A percentile compares a stretch with the other conserved stretches of the same genome.
phyloP scores from a whole-genome alignment of 2,113 vertebrate species.

The Dascyllus trimaculatus region DNA sequence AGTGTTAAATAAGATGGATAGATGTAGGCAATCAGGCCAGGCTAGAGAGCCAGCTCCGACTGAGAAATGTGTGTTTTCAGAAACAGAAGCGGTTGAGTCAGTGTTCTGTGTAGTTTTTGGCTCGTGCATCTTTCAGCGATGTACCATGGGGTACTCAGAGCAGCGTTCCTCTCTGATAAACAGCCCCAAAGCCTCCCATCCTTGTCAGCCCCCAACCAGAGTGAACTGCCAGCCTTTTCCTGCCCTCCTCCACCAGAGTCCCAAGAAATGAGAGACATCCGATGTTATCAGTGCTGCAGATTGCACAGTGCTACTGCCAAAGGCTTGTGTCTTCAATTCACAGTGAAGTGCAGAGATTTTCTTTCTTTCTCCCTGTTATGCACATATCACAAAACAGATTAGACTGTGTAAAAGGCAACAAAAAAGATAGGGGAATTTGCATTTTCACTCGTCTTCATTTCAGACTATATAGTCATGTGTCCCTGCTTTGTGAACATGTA shows the following conservation, averaged over 20 bases:
- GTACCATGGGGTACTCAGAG: conserved; percentile 29
- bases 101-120: conserved; percentile 44
- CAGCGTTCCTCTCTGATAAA: conserved; percentile 37
- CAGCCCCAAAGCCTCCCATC: conserved; percentile 33
- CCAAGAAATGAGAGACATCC: conserved; percentile 49
- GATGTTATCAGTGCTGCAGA: conserved; percentile 65
- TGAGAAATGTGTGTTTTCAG: conserved; percentile 25
- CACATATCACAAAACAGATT: conserved; percentile 32
- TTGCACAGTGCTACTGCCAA: conserved; percentile 44
- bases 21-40: conserved; percentile 21
- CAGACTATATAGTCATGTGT: neutral
- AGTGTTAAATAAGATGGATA: conserved; percentile 25
- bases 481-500: conserved; percentile 9
- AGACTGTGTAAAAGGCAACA: neutral
- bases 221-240: conserved; percentile 35
- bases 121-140: conserved; percentile 6
- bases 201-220: neutral
- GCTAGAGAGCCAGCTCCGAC: neutral
- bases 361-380: neutral
- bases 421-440: no score
- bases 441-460: neutral
- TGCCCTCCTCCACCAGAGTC: conserved; percentile 31
- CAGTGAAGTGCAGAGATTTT: conserved; percentile 35
- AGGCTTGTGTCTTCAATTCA: conserved; percentile 53
- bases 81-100: conserved; percentile 31